Evolutionary conservation across 1,140 invertebrate genomes (phyloP), one percentile per base, ranked within the genome.

Genomic region (Hyposmocoma kahamanoa): DNA sequence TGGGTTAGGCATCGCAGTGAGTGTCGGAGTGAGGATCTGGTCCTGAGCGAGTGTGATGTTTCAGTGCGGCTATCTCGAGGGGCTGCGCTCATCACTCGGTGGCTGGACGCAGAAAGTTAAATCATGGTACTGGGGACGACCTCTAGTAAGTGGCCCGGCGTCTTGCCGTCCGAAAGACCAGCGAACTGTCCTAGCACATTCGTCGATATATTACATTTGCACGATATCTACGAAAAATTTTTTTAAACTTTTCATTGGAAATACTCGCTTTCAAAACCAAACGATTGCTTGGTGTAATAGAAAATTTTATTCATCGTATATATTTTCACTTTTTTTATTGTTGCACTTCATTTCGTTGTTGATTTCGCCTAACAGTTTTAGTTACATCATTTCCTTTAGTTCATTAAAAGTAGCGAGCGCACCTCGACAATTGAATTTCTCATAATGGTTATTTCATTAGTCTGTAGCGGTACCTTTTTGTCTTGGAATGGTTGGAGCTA

Each of bases 101-200:
- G 94, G 94, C 89, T 93, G 94, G 90, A 96, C 94, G 88, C 93
- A 95, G 91, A 94, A 94, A 91, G 93, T 95, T 88, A 96, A 95
- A 91, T 95, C 93, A 89, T 96, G 94, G 94, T 96, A 96, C 92
- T 95, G 93, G 94, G 94, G 94, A 91, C 93, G 93, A 91, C 93
- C 94, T 92, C 92, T 95, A 90, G 94, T 95, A 95, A 95, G 94
- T 95, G 90, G 67, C 69, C 70, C 76, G 79, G 66, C 72, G 65
- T 73, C 62, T 62, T 60, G 68, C 68, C 71, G 66, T 63, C 66
- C 58, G 65, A 76, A 65, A 62, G 65, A 72, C 68, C 75, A 68
- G 70, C 73, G 67, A 74, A 62, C 64, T 72, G 69, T 75, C 78
- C 69, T 84, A 83, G 81, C 82, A 84, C 81, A 73, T 75, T 74